Evolutionary conservation across 2,797 vertebrate species (phyloP).

Genomic region (Smutsia temminckii): DNA sequence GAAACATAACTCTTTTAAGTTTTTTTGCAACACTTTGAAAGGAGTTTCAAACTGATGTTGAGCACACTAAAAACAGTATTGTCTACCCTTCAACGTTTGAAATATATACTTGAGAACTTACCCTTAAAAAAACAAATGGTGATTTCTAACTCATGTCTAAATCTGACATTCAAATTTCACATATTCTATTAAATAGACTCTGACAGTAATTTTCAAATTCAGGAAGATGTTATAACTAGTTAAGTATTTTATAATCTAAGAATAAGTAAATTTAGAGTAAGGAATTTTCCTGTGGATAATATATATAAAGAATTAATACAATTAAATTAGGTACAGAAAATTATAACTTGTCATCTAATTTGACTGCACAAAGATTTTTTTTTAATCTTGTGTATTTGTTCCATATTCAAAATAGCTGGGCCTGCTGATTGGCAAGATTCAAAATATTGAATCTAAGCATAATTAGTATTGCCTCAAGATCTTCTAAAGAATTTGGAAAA

Average conservation of each 20-base stretch:
- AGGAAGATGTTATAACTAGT: not conserved
- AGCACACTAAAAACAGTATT: not conserved
- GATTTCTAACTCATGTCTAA: not conserved
- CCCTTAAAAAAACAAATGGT: not conserved
- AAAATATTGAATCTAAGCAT: not conserved
- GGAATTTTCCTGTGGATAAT: not conserved
- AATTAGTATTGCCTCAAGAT: not conserved
- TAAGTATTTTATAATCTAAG: not conserved
- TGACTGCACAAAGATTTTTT: not conserved
- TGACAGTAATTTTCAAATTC: not conserved
- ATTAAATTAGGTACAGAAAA: not conserved
- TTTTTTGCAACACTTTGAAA: not conserved
- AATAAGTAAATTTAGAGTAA: not conserved
- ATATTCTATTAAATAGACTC: not conserved
- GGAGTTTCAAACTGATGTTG: not conserved
- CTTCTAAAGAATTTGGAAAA: not conserved
- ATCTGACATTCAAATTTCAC: not conserved
- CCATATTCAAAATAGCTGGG: not conserved
- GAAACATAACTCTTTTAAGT: not conserved
- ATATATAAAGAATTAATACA: not conserved
- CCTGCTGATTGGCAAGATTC: not conserved
- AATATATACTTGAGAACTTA: not conserved
- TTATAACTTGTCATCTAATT: not conserved
- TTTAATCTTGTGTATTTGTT: not conserved
- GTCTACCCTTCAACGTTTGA: not conserved